Evolutionary conservation across 2,797 vertebrate genomes (phyloP).

Genomic region (Rhinoraja longicauda): DNA sequence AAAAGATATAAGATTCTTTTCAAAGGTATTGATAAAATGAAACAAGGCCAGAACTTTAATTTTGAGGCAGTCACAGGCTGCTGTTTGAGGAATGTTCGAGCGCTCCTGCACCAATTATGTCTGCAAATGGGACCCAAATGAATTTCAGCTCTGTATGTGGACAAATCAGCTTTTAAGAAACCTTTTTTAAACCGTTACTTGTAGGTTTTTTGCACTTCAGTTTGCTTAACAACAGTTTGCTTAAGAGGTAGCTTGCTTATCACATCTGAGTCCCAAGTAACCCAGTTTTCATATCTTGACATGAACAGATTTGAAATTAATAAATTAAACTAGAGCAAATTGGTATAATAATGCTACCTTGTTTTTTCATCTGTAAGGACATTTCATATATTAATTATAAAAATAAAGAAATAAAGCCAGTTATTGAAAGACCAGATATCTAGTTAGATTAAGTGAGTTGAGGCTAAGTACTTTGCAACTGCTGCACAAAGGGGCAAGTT

Average conservation of each 20-base stretch:
- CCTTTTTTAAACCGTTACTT: background rate
- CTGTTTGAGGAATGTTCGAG: background rate
- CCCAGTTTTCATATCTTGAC: background rate
- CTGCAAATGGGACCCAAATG: background rate
- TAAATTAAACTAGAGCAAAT: background rate
- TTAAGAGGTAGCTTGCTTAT: background rate
- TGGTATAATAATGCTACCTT: background rate
- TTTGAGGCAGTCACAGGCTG: background rate
- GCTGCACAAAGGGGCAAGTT: background rate
- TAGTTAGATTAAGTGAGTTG: background rate
- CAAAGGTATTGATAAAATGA: background rate
- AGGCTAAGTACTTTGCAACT: background rate
- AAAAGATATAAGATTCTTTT: background rate
- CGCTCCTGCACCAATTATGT: background rate
- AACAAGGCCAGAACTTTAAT: background rate
- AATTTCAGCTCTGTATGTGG: background rate
- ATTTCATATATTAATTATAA: background rate
- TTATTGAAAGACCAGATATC: conserved; percentile 20
- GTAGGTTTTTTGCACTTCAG: background rate
- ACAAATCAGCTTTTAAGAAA: background rate
- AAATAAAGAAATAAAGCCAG: background rate
- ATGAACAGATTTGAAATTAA: background rate
- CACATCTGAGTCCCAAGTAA: background rate
- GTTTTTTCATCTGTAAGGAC: background rate
- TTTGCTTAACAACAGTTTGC: background rate